Conservation (phyloP, 2,113 vertebrate species). For the Engraulis encrasicolus region DNA sequence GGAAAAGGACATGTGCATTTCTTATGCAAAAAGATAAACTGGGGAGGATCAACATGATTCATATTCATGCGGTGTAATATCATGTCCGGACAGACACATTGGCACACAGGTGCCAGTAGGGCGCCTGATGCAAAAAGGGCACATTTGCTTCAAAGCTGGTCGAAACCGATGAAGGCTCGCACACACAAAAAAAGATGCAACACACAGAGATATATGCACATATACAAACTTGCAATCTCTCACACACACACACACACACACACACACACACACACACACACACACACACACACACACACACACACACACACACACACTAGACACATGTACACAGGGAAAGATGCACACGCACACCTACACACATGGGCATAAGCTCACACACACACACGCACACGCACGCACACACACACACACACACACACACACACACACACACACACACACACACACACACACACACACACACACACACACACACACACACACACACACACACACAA, state of each 20-base stretch:
- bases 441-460: too few relatives aligned
- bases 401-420: too few relatives aligned
- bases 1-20: slow-evolving; percentile 32
- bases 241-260: too few relatives aligned
- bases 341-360: neutral
- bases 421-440: too few relatives aligned
- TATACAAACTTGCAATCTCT: too few relatives aligned
- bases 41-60: slow-evolving; percentile 19
- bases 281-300: neutral
- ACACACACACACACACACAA: neutral
- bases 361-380: neutral
- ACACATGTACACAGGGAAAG: too few relatives aligned
- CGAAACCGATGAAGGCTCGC: neutral
- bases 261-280: too few relatives aligned
- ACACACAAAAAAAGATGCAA: neutral
- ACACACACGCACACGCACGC: too few relatives aligned
- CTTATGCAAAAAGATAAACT: slow-evolving; percentile 33
- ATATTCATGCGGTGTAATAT: slow-evolving; percentile 32
- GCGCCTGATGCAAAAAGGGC: neutral
- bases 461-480: too few relatives aligned
- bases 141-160: neutral
- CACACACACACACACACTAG: neutral
- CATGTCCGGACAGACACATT: slow-evolving; percentile 11
- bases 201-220: too few relatives aligned
- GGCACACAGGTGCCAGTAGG: slow-evolving; percentile 4